These are phyloP conservation scores for Neoitamus cyanurus DNA, from an alignment of 2,888 invertebrate species.

Conservation along the genomic window DNA sequence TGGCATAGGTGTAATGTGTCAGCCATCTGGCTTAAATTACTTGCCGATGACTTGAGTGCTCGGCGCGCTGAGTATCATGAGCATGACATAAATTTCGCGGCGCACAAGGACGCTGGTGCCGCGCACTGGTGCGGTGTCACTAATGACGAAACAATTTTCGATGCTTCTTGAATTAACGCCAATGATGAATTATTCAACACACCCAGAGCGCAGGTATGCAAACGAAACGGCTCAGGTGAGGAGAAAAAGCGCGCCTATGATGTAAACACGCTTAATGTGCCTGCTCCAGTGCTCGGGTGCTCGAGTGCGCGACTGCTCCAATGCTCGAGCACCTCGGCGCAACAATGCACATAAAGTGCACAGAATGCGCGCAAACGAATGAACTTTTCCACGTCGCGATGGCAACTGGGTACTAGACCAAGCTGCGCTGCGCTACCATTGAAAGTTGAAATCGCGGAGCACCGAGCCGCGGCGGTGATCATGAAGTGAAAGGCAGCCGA, in stretches of 20 bases:
- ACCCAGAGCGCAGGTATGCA: conserved; percentile 33
- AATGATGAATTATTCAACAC: conserved; percentile 46
- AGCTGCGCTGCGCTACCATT: not conserved
- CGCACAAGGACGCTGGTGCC: conserved; percentile 15
- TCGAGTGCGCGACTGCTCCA: not conserved
- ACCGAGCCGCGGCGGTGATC: conserved; percentile 8
- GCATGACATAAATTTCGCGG: conserved; percentile 35
- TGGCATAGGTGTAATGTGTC: conserved; percentile 13
- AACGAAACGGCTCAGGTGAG: not conserved
- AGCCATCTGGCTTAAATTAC: conserved; percentile 32
- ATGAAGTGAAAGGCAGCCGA: conserved; percentile 35
- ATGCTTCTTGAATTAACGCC: conserved; percentile 43
- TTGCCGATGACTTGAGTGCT: conserved; percentile 20
- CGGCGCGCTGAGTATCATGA: not conserved
- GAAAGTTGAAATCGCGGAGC: conserved; percentile 8
- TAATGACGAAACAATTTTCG: conserved; percentile 45
- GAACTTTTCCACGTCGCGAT: conserved; percentile 14
- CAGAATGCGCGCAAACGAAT: not conserved
- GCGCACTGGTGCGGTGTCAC: not conserved
- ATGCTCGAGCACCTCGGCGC: not conserved
- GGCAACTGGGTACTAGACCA: conserved; percentile 6
- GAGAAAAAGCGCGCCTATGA: conserved; percentile 14
- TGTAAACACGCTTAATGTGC: conserved; percentile 25
- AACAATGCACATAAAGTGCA: not conserved
- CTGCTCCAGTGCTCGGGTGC: not conserved